phyloP scores from a whole-genome alignment of 2,888 invertebrate genomes.

The Fragum sueziense region DNA sequence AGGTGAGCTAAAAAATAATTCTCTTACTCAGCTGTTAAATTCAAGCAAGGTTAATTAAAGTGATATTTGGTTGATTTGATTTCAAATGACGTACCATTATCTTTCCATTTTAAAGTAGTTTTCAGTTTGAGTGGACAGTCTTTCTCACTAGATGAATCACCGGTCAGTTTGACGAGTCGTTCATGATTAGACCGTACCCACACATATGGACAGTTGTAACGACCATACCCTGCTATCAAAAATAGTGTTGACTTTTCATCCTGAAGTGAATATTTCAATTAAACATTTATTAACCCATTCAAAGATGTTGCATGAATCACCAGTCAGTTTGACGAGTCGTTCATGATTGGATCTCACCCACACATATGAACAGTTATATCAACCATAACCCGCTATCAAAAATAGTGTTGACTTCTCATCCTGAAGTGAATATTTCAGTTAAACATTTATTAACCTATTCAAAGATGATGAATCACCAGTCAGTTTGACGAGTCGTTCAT shows the following conservation, averaged over 20 bases:
- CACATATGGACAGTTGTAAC: constrained; percentile 77
- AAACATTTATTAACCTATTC: too few relatives aligned
- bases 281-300: too few relatives aligned
- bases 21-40: too few relatives aligned
- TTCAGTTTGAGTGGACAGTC: constrained; percentile 76
- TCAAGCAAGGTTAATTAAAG: too few relatives aligned
- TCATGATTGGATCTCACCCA: constrained; percentile 78
- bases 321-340: constrained; percentile 70
- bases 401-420: constrained; percentile 72
- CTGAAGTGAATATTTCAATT: constrained; percentile 53
- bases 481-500: constrained; percentile 73
- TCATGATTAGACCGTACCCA: constrained; percentile 79
- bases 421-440: too few relatives aligned
- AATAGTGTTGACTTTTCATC: constrained; percentile 73
- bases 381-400: constrained; percentile 75
- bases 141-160: constrained; percentile 68
- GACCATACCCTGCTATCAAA: constrained; percentile 76
- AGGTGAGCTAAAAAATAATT: too few relatives aligned
- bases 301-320: too few relatives aligned
- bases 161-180: constrained; percentile 72
- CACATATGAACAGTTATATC: constrained; percentile 77
- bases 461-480: constrained; percentile 66
- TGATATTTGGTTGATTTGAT: too few relatives aligned
- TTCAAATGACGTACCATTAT: too few relatives aligned
- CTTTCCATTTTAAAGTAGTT: constrained; percentile 72